Evolutionary conservation across 2,888 invertebrate species (phyloP).

Genomic region (Aphodius granarius): DNA sequence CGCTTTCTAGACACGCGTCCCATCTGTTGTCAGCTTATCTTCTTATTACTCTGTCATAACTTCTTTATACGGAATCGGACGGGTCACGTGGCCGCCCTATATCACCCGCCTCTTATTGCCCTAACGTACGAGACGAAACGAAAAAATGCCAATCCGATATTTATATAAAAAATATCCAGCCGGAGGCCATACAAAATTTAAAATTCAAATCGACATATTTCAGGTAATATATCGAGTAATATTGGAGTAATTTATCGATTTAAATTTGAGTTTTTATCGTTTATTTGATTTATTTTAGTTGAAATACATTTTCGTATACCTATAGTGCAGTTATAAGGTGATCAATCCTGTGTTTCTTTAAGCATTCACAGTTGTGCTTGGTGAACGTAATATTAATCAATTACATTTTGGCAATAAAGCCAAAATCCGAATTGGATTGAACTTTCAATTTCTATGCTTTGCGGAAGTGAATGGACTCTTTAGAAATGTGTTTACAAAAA

Average conservation of each 20-base stretch:
- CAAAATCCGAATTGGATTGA: neutral
- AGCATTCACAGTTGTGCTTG: too few relatives aligned
- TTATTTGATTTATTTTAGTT: neutral
- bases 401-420: neutral
- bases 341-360: too few relatives aligned
- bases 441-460: neutral
- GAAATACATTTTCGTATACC: neutral
- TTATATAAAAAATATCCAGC: neutral
- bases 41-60: slow-evolving; percentile 30
- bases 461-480: neutral
- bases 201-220: slow-evolving; percentile 1
- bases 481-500: neutral
- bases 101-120: slow-evolving; percentile 8
- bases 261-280: neutral
- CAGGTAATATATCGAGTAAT: neutral
- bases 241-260: neutral
- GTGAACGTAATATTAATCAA: too few relatives aligned
- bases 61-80: slow-evolving; percentile 23
- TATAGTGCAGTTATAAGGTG: neutral
- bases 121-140: neutral
- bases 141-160: neutral
- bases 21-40: slow-evolving; percentile 36
- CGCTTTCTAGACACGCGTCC: slow-evolving; percentile 37
- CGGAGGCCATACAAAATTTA: neutral
- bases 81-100: slow-evolving; percentile 16